These are phyloP conservation scores for Parotia lawesii DNA, from an alignment of 2,113 vertebrate genomes.

Conservation along the genomic window DNA sequence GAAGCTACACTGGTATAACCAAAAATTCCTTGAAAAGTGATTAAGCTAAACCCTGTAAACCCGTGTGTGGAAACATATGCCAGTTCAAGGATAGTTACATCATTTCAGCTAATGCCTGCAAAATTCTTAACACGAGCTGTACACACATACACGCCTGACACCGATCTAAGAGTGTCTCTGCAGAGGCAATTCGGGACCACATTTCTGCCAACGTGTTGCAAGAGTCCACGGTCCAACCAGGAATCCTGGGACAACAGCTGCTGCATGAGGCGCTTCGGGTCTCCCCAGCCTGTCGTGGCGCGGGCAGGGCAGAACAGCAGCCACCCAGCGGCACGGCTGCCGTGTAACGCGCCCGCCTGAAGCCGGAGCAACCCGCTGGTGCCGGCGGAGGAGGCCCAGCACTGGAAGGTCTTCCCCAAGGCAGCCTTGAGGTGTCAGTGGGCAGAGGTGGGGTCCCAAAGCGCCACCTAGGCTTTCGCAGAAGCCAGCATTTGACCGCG, in stretches of 20 bases:
- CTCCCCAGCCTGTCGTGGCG: no score
- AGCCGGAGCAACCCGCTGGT: background rate
- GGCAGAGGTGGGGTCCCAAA: background rate
- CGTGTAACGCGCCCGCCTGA: fast-evolving
- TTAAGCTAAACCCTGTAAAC: background rate
- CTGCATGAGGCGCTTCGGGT: background rate
- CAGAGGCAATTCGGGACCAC: fast-evolving
- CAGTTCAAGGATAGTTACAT: background rate
- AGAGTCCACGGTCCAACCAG: fast-evolving
- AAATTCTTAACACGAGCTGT: background rate
- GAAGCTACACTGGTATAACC: background rate
- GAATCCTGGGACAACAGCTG: background rate
- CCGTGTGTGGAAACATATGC: fast-evolving
- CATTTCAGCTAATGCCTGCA: background rate
- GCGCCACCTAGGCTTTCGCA: fast-evolving
- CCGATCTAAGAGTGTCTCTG: background rate
- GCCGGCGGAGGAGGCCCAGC: background rate
- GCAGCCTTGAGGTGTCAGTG: background rate
- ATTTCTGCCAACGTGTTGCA: background rate
- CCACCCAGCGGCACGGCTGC: background rate
- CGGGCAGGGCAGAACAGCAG: background rate
- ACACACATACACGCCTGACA: background rate
- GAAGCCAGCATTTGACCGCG: background rate
- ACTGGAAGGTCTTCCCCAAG: background rate
- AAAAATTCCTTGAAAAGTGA: background rate